phyloP scores from a whole-genome alignment of 2,113 vertebrate genomes.

The Lanius ludovicianus region DNA sequence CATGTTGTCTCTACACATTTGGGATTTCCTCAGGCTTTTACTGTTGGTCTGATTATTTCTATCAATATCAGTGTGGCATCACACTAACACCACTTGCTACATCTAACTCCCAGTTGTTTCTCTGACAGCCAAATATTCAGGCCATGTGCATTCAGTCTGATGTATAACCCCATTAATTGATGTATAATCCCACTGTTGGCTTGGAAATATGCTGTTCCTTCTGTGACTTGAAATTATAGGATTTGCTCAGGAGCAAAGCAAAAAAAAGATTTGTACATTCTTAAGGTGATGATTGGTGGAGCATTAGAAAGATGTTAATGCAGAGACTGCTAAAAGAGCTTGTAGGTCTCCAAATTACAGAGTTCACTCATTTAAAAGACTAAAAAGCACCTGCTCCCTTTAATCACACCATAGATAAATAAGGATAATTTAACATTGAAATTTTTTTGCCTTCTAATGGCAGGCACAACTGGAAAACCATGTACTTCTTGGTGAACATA shows the following conservation, averaged over 20 bases:
- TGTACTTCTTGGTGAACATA: neutral
- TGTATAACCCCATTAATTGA: neutral
- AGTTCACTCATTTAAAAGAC: neutral
- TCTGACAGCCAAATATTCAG: neutral
- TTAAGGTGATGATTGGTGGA: neutral
- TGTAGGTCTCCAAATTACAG: neutral
- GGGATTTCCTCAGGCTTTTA: neutral
- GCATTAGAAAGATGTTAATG: neutral
- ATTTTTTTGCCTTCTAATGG: neutral
- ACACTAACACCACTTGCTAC: neutral
- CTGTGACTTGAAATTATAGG: neutral
- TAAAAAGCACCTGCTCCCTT: neutral
- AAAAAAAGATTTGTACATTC: neutral
- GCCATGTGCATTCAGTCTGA: neutral
- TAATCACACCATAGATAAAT: neutral
- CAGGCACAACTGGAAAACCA: neutral
- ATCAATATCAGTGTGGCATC: fast-evolving
- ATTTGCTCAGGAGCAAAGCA: neutral
- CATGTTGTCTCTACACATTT: fast-evolving
- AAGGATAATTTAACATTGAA: neutral
- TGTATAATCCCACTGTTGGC: neutral
- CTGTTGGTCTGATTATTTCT: neutral
- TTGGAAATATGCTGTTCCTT: neutral
- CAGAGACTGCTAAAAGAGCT: neutral
- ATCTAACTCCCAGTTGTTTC: neutral